phyloP scores from a whole-genome alignment of 2,797 vertebrate genomes.

The Siniperca obscura region DNA sequence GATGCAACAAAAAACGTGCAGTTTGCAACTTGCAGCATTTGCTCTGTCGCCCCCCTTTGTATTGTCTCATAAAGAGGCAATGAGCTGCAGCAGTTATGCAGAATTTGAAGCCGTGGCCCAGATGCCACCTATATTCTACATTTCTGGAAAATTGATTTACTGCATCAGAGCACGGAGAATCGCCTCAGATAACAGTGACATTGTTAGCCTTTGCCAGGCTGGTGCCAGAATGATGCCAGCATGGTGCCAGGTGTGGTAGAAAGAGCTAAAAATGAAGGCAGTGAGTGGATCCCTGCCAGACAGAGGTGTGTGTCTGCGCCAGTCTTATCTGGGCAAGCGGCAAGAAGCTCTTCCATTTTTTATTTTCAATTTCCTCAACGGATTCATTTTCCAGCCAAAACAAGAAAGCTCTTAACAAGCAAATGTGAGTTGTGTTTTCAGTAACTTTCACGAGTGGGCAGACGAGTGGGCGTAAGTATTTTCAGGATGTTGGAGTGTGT shows the following conservation, averaged over 20 bases:
- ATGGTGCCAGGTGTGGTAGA: slow-evolving; percentile 75
- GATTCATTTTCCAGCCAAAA: slow-evolving; percentile 71
- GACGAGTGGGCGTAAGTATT: slow-evolving; percentile 69
- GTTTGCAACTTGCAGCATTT: slow-evolving; percentile 4
- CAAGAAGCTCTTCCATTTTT: slow-evolving; percentile 65
- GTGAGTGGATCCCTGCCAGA: slow-evolving; percentile 67
- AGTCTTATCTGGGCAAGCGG: slow-evolving; percentile 70
- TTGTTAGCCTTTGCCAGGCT: slow-evolving; percentile 65
- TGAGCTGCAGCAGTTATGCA: slow-evolving; percentile 30
- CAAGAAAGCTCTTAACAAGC: slow-evolving; percentile 74
- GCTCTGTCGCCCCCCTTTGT: neutral
- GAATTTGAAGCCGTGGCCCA: slow-evolving; percentile 50
- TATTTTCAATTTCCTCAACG: slow-evolving; percentile 71
- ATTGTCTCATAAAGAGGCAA: slow-evolving; percentile 23
- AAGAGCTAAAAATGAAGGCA: slow-evolving; percentile 67
- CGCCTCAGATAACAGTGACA: slow-evolving; percentile 71
- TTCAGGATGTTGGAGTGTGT: slow-evolving; percentile 71
- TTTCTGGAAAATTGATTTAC: slow-evolving; percentile 74
- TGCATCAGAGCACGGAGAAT: slow-evolving; percentile 73
- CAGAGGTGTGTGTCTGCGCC: slow-evolving; percentile 68
- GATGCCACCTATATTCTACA: slow-evolving; percentile 53
- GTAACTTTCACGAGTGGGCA: slow-evolving; percentile 67
- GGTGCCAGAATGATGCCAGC: slow-evolving; percentile 65
- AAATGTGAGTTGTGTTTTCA: slow-evolving; percentile 71
- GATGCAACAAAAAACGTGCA: slow-evolving; percentile 17